Evolutionary conservation across 2,888 invertebrate species (phyloP).

Genomic region (Euspilapteryx auroguttella): DNA sequence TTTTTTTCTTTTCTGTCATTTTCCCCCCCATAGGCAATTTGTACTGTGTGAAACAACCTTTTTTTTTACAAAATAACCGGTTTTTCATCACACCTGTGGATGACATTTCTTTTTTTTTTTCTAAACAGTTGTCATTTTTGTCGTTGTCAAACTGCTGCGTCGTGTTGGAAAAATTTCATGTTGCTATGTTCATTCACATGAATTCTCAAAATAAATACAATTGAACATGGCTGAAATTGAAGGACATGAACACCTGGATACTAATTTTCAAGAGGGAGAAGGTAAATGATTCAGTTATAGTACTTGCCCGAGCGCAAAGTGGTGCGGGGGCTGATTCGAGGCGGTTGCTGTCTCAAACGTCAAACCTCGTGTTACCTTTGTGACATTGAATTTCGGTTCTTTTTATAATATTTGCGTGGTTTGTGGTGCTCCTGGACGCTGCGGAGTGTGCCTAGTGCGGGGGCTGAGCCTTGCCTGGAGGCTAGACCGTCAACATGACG

Average conservation of each 20-base stretch:
- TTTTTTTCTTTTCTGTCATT: no score
- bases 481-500: slow-evolving; percentile 25
- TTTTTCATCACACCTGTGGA: no score
- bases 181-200: slow-evolving; percentile 57
- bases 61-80: no score
- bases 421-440: slow-evolving; percentile 43
- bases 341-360: slow-evolving; percentile 23
- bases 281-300: slow-evolving; percentile 50
- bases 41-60: no score
- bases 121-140: no score
- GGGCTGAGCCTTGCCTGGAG: slow-evolving; percentile 16
- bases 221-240: slow-evolving; percentile 56
- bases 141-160: no score
- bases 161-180: slow-evolving; percentile 52
- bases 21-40: no score
- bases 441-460: slow-evolving; percentile 24
- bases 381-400: slow-evolving; percentile 60
- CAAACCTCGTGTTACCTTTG: slow-evolving; percentile 51
- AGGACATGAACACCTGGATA: slow-evolving; percentile 53
- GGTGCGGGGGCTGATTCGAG: slow-evolving; percentile 20
- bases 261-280: slow-evolving; percentile 52
- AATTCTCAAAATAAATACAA: slow-evolving; percentile 52
- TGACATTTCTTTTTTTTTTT: no score
- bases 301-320: slow-evolving; percentile 38
- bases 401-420: slow-evolving; percentile 59